Percentiles rank a stretch among this genome's conserved stretches.
Evolutionary conservation across 1,140 invertebrate genomes (phyloP).

Genomic region (Drosophila melanica): DNA sequence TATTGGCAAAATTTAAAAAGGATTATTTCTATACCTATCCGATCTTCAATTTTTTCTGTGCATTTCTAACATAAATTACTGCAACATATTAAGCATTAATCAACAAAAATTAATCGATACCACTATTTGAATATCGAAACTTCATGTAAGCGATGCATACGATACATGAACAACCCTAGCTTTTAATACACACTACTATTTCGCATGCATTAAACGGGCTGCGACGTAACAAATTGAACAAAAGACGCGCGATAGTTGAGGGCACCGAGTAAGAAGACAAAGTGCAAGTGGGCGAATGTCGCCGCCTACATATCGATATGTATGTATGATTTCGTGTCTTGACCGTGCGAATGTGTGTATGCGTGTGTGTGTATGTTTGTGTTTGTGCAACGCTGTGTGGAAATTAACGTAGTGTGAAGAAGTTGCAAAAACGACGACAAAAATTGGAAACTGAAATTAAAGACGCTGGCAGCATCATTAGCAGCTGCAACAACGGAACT

Average conservation of each 20-base stretch:
- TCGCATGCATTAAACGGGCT: slow-evolving; percentile 26
- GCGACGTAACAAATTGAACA: slow-evolving; percentile 43
- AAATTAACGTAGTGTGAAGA: slow-evolving; percentile 75
- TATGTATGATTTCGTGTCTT: slow-evolving; percentile 36
- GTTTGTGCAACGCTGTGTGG: slow-evolving; percentile 61
- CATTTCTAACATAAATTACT: not conserved
- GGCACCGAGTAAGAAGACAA: slow-evolving; percentile 36
- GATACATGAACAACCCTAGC: slow-evolving; percentile 25
- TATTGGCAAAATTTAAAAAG: too few relatives aligned
- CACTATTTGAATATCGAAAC: not conserved
- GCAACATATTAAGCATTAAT: not conserved
- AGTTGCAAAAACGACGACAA: slow-evolving; percentile 50
- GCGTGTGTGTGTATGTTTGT: slow-evolving; percentile 28
- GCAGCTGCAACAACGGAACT: slow-evolving; percentile 31
- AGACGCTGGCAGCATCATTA: slow-evolving; percentile 48
- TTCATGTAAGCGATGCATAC: not conserved
- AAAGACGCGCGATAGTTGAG: slow-evolving; percentile 46
- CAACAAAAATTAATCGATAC: slow-evolving; percentile 26
- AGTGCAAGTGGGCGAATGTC: slow-evolving; percentile 47
- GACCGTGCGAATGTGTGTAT: slow-evolving; percentile 18
- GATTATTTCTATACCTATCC: too few relatives aligned
- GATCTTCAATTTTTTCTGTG: too few relatives aligned
- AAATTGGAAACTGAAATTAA: slow-evolving; percentile 57
- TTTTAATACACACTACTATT: slow-evolving; percentile 7
- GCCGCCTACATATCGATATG: slow-evolving; percentile 51